Conservation (phyloP, 2,888 invertebrate species). For the Chirona hameri region DNA sequence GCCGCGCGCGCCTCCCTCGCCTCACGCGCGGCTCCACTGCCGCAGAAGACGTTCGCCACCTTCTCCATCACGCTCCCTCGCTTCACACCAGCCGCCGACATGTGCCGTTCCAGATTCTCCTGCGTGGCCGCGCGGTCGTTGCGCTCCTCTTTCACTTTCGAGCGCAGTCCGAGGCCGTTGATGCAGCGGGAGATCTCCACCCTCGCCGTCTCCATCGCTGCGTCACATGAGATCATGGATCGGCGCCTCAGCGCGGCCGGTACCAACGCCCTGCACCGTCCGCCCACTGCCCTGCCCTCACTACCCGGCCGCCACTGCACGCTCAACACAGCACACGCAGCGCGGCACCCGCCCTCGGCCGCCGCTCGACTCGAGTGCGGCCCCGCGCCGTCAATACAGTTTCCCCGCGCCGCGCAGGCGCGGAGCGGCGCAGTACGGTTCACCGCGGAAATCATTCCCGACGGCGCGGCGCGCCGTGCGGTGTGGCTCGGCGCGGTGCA, state of each 20-base stretch:
- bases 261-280: neutral
- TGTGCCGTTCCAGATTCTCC: conserved; percentile 41
- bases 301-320: neutral
- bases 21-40: conserved; percentile 52
- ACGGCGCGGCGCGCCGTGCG: neutral
- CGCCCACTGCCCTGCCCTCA: too few relatives aligned
- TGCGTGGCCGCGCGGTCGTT: conserved; percentile 50
- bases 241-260: conserved; percentile 14
- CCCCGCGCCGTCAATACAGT: conserved; percentile 2
- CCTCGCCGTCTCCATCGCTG: conserved; percentile 86
- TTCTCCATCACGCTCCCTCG: conserved; percentile 77
- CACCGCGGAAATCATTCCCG: too few relatives aligned
- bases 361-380: neutral
- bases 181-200: conserved; percentile 85
- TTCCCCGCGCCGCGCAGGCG: neutral
- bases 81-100: conserved; percentile 47
- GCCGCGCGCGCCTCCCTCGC: conserved; percentile 42
- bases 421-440: neutral
- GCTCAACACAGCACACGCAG: conserved; percentile 13
- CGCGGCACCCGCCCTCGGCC: neutral
- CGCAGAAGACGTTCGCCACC: conserved; percentile 80
- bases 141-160: conserved; percentile 69
- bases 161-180: conserved; percentile 50
- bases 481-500: neutral
- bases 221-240: conserved; percentile 53